Evolutionary conservation across 2,888 invertebrate species (phyloP).

Genomic region (Tipula unca): DNA sequence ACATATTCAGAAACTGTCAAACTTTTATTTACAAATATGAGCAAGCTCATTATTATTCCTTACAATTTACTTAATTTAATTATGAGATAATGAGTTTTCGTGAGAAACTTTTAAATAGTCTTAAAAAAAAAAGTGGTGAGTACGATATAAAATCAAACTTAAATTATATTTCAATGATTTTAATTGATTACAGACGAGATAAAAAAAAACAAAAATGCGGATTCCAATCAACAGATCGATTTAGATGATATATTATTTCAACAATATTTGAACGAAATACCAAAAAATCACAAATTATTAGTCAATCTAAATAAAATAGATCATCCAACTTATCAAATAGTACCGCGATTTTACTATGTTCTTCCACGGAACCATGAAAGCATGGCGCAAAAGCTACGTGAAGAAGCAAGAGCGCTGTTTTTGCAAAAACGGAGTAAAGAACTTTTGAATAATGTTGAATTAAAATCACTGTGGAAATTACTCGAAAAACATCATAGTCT

Average conservation of each 20-base stretch:
- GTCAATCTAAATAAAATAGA: constrained; percentile 23
- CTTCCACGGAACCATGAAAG: constrained; percentile 69
- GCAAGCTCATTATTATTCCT: background rate
- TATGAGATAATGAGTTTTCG: background rate
- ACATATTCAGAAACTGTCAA: background rate
- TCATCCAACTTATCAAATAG: constrained; percentile 44
- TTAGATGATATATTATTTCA: constrained; percentile 16
- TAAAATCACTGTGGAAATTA: constrained; percentile 75
- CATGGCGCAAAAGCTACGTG: constrained; percentile 69
- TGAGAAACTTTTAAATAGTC: background rate
- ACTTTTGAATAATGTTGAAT: constrained; percentile 76
- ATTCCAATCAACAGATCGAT: background rate
- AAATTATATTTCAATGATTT: background rate
- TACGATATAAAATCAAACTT: background rate
- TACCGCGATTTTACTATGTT: constrained; percentile 69
- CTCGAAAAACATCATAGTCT: constrained; percentile 75
- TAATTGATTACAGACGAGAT: background rate
- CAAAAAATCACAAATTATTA: background rate
- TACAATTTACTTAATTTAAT: background rate
- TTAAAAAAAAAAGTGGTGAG: background rate
- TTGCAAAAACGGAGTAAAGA: constrained; percentile 77
- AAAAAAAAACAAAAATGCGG: background rate
- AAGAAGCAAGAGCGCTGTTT: constrained; percentile 82
- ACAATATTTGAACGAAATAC: background rate
- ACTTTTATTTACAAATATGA: background rate